Evolutionary conservation across 2,797 vertebrate species (phyloP), one percentile per base, ranked within the genome.

Genomic region (Amphiprion clarkii): DNA sequence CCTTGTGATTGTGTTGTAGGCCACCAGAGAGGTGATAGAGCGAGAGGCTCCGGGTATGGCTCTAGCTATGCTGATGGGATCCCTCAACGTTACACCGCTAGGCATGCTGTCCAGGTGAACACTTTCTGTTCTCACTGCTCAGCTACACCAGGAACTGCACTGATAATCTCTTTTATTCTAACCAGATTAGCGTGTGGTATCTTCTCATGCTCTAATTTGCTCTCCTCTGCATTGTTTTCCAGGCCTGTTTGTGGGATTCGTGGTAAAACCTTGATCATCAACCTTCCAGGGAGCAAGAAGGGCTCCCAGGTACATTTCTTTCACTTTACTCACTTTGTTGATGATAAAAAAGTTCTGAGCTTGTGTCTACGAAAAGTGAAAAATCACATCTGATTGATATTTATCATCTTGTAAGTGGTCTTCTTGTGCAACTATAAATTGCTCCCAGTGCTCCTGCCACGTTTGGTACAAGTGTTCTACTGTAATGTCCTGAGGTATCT

Each of bases 11-110:
- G 51, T 73, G 51, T 74, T 92, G 48, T 92, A 99, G 98, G 98
- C 98, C 83, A 99, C 98, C 93, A 97, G 96, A 92, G 98, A 99
- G 94, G 98, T 99, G 94, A 99, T 99, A 66, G 98, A 99, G 94
- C 94, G 98, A 79, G 98, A 99, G 94, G 97, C 98, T 52, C 98
- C 98, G 55, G 98, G 98, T 40, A 99, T 99, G 98, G 97, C 98
- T 82, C 94, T 99, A 83, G 98, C 98, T 81, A 99, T 99, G 98
- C 95, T 99, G 91, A 99, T 99, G 98, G 98, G 98, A 89, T 99
- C 98, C 9, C 96, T 99, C 88, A 98, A 99, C 87, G 98, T 99
- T 79, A 99, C 98, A 76, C 98, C 98, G 73, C 94, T 99, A 51
- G 98, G 98, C 89, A 99, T 99, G 98, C 95, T 99, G 70, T 95